phyloP scores from a whole-genome alignment of 2,797 vertebrate species.

The Amblyraja radiata region DNA sequence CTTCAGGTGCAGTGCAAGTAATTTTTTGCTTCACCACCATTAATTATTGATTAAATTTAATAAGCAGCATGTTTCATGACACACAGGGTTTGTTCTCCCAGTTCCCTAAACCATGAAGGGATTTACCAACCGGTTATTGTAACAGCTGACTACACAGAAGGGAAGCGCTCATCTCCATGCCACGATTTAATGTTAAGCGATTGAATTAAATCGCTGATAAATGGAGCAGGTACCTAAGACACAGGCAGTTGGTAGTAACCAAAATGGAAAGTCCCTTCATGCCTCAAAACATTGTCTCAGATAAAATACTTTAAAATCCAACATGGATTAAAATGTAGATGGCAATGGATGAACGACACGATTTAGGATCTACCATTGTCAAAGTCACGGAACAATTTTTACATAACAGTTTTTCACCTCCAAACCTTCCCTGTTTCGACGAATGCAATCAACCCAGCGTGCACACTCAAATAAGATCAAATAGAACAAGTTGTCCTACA shows the following conservation, averaged over 20 bases:
- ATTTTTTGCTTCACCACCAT: neutral
- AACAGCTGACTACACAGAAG: constrained; percentile 15
- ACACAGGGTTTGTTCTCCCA: neutral
- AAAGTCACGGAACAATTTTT: neutral
- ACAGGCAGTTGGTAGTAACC: neutral
- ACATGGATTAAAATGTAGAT: neutral
- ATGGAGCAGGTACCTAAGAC: neutral
- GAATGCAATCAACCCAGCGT: too few species aligned
- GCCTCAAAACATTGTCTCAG: neutral
- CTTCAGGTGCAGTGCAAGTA: neutral
- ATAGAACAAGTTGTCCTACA: too few species aligned
- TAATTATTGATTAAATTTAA: constrained; percentile 3
- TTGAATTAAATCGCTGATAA: neutral
- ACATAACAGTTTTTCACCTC: neutral
- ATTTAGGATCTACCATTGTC: neutral
- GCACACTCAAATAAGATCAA: too few species aligned
- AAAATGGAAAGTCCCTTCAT: neutral
- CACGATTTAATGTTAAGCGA: neutral
- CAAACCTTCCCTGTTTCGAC: neutral
- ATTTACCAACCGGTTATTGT: constrained; percentile 7
- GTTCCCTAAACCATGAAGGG: neutral
- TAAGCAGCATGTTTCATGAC: neutral
- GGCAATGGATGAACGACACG: too few species aligned
- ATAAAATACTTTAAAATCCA: neutral
- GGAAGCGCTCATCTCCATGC: neutral